Base-by-base conservation (phyloP, 37 sponge, comb jelly and placozoan genomes). In the Theonella swinhoei region DNA sequence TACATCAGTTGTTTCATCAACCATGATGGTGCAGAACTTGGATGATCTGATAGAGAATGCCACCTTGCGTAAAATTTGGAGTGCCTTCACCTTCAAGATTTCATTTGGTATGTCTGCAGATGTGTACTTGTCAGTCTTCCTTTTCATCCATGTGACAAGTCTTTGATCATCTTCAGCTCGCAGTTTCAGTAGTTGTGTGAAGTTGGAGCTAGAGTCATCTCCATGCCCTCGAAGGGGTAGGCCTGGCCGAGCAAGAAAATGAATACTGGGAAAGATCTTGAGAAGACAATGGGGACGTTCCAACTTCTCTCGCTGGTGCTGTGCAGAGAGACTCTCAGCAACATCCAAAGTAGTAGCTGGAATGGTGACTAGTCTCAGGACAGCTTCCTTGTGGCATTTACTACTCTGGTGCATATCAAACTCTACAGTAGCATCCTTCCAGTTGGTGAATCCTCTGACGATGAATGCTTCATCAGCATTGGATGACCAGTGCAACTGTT, bases 91-190 rank as follows among this genome's bases (percentile, higher is more conserved):
- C 40, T 67, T 47, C 2, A 84, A 59, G 28, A 89, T 78, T 39
- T 79, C 90, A 74, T 89, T 89, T 67, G 82, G 89, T 14, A 78
- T 83, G 54, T 83, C 80, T 39, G 69, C 39, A 29, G 85, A 86
- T 24, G 70, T 81, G 43, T 94, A 94, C 41, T 87, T 87, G 32
- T 86, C 37, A 3, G 72, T 76, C 74, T 85, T 91, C 64, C 85
- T 92, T 28, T 77, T 64, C 81, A 92, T 77, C 91, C 86, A 90
- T 23, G 63, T 24, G 9, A 1, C 11, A 25, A 80, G 29, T 38
- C 8, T 28, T 41, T 17, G 22, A 62, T 86, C 91, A 61, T 78
- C 83, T 78, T n/a, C 30, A 25, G 59, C 83, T 59, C 78, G 72
- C 14, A 82, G 70, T 59, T 82, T 83, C 59, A 87, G 58, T 25